Conservation (phyloP, 2,888 invertebrate species). For the Spialia ferax region DNA sequence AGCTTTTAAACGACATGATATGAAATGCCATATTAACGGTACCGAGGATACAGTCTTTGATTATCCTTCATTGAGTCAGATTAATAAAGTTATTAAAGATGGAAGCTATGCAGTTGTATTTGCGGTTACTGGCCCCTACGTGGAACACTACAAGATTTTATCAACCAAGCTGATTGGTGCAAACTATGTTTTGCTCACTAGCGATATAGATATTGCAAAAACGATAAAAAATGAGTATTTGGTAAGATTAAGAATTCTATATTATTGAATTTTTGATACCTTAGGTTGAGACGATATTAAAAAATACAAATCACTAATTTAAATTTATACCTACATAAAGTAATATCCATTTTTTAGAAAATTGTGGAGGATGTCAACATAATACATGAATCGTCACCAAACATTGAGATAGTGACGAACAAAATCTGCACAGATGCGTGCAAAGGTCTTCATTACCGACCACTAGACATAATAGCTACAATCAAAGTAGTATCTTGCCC, state of each 20-base stretch:
- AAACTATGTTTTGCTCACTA: conserved; percentile 78
- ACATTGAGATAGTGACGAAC: conserved; percentile 14
- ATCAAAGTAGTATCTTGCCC: conserved; percentile 55
- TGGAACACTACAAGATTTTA: conserved; percentile 65
- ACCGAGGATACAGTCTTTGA: conserved; percentile 88
- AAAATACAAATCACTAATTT: too few species aligned
- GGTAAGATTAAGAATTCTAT: conserved; percentile 78
- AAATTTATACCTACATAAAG: too few species aligned
- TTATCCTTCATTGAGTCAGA: conserved; percentile 92
- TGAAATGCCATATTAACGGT: conserved; percentile 87
- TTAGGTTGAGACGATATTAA: neutral
- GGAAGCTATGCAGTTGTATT: conserved; percentile 58
- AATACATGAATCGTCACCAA: neutral
- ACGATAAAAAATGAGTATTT: conserved; percentile 90
- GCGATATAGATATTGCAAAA: conserved; percentile 86
- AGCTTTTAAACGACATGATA: conserved; percentile 90
- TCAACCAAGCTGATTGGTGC: conserved; percentile 90
- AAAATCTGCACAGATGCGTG: conserved; percentile 8
- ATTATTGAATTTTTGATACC: neutral
- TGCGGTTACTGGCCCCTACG: conserved; percentile 47
- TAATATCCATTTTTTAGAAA: conserved; percentile 28
- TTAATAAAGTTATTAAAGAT: conserved; percentile 73
- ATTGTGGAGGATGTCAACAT: conserved; percentile 21
- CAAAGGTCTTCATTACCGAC: conserved; percentile 4
- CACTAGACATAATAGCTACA: conserved; percentile 48